Base-by-base conservation (phyloP, 2,113 vertebrate species). In the Plectropomus leopardus region DNA sequence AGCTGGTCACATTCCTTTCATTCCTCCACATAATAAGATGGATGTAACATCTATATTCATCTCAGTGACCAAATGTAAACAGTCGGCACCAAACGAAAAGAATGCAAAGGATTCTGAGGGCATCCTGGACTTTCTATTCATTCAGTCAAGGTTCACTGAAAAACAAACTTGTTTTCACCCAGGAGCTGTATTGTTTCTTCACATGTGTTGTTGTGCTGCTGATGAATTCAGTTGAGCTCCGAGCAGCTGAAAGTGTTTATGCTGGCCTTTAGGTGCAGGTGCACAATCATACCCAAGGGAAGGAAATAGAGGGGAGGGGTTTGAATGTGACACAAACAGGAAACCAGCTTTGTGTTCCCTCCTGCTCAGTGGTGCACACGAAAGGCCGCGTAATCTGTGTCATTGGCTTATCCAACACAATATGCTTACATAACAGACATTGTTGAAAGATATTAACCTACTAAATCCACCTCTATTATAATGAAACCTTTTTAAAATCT, bases 261-360 rank as follows among this genome's bases (percentile, higher is more conserved):
- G 57, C 72, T 82, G 84, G 83, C 59, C 69, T 82, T 66, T 60
- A 64, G 85, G 47, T 72, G 87, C 93, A 94, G 92, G 93, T 94
- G 90, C 91, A 89, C 81, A 84, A 80, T 86, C 67, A 23, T 76
- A 80, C 73, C 70, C 76, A n/a, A 54, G 80, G 86, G 88, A 93
- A 90, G 91, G 90, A 92, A 91, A 82, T 85, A 80, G 65, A 73
- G 88, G 76, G 92, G 91, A 85, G 85, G 89, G 79, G 88, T 79
- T 85, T 91, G 72, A 90, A 63, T 77, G 88, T 82, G 84, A 85
- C 90, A 90, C 92, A 92, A 92, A 94, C 92, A 94, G 93, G 93
- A 94, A 93, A 79, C 68, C 28, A 85, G 79, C 75, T 55, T 36
- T 78, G 67, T 90, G 83, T 92, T 87, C 84, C 55, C 81, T 82